These are phyloP conservation scores for Bubo scandiacus DNA, from an alignment of 2,113 vertebrate genomes.

Conservation along the genomic window DNA sequence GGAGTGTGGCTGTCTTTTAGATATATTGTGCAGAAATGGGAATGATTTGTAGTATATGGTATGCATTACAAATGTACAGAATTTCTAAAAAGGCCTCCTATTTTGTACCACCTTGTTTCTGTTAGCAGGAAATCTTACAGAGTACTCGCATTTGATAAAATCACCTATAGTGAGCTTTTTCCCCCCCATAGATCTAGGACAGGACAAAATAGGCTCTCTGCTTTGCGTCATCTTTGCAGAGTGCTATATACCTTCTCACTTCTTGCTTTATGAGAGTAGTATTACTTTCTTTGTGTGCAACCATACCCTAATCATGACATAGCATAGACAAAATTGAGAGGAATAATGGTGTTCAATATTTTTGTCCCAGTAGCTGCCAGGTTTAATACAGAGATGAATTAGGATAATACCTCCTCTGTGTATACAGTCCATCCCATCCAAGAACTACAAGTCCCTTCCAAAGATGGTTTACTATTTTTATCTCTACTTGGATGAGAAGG, in stretches of 20 bases:
- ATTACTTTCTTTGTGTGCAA: background rate
- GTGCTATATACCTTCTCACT: background rate
- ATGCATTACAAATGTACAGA: background rate
- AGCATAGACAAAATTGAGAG: background rate
- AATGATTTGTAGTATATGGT: background rate
- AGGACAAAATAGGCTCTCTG: background rate
- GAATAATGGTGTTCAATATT: background rate
- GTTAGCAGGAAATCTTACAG: background rate
- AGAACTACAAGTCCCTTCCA: background rate
- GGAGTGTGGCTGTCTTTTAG: background rate
- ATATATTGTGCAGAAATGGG: background rate
- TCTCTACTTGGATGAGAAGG: background rate
- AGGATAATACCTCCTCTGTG: background rate
- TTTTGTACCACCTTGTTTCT: background rate
- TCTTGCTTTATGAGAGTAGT: background rate
- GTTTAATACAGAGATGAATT: background rate
- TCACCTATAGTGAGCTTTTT: background rate
- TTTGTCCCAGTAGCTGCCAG: background rate
- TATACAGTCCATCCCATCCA: background rate
- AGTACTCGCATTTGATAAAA: background rate
- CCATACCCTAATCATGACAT: background rate
- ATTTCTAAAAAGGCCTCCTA: background rate
- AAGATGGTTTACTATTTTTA: background rate
- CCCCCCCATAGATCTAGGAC: accelerated
- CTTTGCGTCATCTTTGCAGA: background rate